These are phyloP conservation scores for Dermatophagoides farinae DNA, from an alignment of 1,140 invertebrate genomes.

Conservation along the genomic window DNA sequence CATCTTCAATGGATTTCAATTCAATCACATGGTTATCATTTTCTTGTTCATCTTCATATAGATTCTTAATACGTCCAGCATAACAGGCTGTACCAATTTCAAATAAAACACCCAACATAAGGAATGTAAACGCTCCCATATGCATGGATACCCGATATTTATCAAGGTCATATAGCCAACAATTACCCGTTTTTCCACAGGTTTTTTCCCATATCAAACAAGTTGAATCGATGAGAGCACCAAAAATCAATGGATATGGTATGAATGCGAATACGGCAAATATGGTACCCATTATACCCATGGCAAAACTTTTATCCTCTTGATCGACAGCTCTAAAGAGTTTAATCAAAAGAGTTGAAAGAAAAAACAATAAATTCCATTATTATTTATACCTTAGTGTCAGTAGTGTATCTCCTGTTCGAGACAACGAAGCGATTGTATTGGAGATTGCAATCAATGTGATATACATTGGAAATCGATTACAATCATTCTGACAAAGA, in stretches of 20 bases:
- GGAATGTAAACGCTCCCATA: constrained; percentile 14
- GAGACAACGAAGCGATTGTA: background rate
- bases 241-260: constrained; percentile 25
- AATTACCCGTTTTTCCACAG: constrained; percentile 22
- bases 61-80: constrained; percentile 14
- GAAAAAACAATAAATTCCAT: no score
- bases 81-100: constrained; percentile 15
- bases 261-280: constrained; percentile 22
- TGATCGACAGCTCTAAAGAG: constrained; percentile 15
- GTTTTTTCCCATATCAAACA: constrained; percentile 24
- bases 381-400: background rate
- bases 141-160: constrained; percentile 20
- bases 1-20: background rate
- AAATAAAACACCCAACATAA: constrained; percentile 16
- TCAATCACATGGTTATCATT: background rate
- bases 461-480: constrained; percentile 1
- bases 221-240: constrained; percentile 22
- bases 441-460: background rate
- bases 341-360: no score
- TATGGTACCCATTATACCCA: constrained; percentile 17
- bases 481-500: constrained; percentile 4
- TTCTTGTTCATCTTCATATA: constrained; percentile 17
- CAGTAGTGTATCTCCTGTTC: background rate
- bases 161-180: constrained; percentile 24
- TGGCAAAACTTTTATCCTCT: constrained; percentile 19